Base-by-base conservation (phyloP, 2,888 invertebrate genomes). In the Leucophenga montana region DNA sequence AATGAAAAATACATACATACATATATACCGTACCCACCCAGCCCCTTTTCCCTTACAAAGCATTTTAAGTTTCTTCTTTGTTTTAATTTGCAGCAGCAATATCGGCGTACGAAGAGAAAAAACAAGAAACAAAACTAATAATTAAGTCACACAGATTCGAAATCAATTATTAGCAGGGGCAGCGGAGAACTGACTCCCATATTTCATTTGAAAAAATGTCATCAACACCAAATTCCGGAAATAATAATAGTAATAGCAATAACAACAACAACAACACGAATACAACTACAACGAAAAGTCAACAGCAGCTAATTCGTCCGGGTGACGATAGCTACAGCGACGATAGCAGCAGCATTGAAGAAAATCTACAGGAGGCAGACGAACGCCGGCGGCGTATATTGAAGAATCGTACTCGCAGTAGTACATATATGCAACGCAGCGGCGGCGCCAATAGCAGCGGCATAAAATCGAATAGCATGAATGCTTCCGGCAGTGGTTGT, bases 341-440 rank as follows among this genome's bases (percentile, higher is more conserved):
- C 85, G 95, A 94, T 85, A 95, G 95, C 87, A 95, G 95, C 84
- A 95, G 95, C 86, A 95, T 95, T 22, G 95, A 83, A 33, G 95
- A 84, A 44, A 95, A 95, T 86, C 95, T 94, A 83, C 91, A 92
- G 80, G 92, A 93, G 83, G 92, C 93, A 70, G 95, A 95, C 86
- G 93, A 93, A 82, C 90, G 92, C 75, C 89, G 93, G 74, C 89
- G 93, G 75, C 90, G 93, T 78, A 91, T 93, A 73, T 92, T 91
- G 79, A 93, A 93, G 86, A 93, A 94, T 85, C 92, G 95, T 84
- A 89, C 92, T 85, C 92, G 93, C 65, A 85, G 85, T 62, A 84
- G 82, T 48, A 80, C 80, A 14, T 85, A 87, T 48, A 84, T 84
- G 75, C 85, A 85, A 68, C 82, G 69, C 70, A 79, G 70, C 71